phyloP scores from a whole-genome alignment of 35 echinoderm and acorn worm genomes.

The Heliocidaris erythrogramma region DNA sequence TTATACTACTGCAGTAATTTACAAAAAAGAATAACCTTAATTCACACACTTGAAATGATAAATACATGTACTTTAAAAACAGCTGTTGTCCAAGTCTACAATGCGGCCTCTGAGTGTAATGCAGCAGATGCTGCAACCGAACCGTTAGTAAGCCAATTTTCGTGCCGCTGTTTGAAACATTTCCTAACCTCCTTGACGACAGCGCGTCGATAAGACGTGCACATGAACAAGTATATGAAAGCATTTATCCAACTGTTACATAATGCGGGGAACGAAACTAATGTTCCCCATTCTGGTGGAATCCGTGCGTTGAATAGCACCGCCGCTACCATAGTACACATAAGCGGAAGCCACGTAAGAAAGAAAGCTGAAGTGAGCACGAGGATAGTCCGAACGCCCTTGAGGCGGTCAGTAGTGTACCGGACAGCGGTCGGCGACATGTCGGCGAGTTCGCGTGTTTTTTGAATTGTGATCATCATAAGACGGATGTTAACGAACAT shows the following conservation, averaged over 20 bases:
- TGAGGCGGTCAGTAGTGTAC: constrained; percentile 28
- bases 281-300: background rate
- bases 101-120: background rate
- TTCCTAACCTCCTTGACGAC: constrained; percentile 19
- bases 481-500: constrained; percentile 32
- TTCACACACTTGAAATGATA: no score
- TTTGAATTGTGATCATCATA: constrained; percentile 22
- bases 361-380: constrained; percentile 34
- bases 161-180: constrained; percentile 24
- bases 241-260: constrained; percentile 44
- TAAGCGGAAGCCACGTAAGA: constrained; percentile 29
- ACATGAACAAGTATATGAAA: constrained; percentile 36
- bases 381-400: constrained; percentile 40
- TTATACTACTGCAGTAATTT: no score
- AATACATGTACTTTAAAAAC: background rate
- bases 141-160: constrained; percentile 36
- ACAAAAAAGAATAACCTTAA: no score
- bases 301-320: constrained; percentile 30
- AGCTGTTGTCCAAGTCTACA: background rate
- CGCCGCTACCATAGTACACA: background rate
- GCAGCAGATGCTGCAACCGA: constrained; percentile 9
- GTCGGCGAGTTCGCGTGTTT: constrained; percentile 39
- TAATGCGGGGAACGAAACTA: background rate
- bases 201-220: background rate
- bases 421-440: constrained; percentile 45